phyloP scores from a whole-genome alignment of 2,113 vertebrate genomes.

The Hyla sarda region DNA sequence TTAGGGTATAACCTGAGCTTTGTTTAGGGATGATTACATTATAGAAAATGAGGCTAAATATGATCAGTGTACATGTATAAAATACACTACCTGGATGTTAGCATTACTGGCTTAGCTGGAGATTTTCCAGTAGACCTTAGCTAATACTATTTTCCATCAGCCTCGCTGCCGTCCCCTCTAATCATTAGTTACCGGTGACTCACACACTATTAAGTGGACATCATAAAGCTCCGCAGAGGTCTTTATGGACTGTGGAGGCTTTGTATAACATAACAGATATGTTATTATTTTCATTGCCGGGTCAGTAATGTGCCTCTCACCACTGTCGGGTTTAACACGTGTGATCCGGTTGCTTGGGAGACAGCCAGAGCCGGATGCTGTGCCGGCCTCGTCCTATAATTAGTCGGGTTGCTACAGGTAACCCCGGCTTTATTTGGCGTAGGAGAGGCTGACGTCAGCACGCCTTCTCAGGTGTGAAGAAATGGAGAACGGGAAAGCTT shows the following conservation, averaged over 20 bases:
- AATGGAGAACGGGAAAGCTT: constrained; percentile 14
- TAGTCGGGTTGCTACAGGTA: constrained; percentile 38
- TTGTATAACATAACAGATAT: constrained; percentile 1
- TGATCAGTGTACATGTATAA: background rate
- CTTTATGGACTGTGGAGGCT: background rate
- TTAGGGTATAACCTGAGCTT: background rate
- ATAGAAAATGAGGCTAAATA: background rate
- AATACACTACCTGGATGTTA: background rate
- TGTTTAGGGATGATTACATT: background rate
- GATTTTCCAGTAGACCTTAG: constrained; percentile 34
- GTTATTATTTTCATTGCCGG: constrained; percentile 29
- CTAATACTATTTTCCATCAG: constrained; percentile 1
- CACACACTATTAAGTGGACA: background rate
- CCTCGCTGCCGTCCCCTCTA: constrained; percentile 11
- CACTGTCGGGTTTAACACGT: constrained; percentile 13
- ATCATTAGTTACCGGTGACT: constrained; percentile 30
- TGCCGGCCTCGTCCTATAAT: constrained; percentile 9
- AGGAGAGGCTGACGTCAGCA: constrained; percentile 33
- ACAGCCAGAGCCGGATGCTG: constrained; percentile 20
- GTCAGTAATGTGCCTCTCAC: constrained; percentile 24
- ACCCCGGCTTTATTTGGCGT: constrained; percentile 36
- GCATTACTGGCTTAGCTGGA: background rate
- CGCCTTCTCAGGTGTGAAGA: constrained; percentile 23
- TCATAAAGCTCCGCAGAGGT: constrained; percentile 35
- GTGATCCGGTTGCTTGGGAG: constrained; percentile 26